Evolutionary conservation across 2,888 invertebrate genomes (phyloP).

Genomic region (Cephalotes varians): DNA sequence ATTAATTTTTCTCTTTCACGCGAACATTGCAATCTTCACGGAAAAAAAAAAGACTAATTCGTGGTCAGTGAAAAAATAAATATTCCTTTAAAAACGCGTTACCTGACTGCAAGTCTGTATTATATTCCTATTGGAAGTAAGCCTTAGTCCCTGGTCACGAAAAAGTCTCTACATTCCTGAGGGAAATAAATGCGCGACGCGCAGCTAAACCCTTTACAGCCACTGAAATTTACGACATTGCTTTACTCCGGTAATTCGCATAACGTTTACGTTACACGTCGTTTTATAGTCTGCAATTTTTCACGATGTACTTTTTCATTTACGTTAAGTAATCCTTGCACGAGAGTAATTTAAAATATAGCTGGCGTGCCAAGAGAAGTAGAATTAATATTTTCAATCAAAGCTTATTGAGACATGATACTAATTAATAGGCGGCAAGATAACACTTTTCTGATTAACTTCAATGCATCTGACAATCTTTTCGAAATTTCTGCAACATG

Average conservation of each 20-base stretch:
- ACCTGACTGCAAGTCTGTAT: neutral
- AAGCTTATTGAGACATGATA: neutral
- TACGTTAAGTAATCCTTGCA: neutral
- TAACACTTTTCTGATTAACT: neutral
- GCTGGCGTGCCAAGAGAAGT: too few species aligned
- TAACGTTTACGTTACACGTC: constrained; percentile 38
- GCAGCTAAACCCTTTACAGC: constrained; percentile 33
- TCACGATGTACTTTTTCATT: constrained; percentile 6
- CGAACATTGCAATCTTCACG: neutral
- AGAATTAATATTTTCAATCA: neutral
- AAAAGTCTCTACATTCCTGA: constrained; percentile 30
- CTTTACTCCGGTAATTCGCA: constrained; percentile 16
- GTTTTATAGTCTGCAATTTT: constrained; percentile 43
- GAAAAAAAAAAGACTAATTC: neutral
- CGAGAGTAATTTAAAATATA: neutral
- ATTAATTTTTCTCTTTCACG: neutral
- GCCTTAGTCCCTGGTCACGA: constrained; percentile 13
- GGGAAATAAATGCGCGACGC: constrained; percentile 41
- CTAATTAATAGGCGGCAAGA: neutral
- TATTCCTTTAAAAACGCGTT: neutral
- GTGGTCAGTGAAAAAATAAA: neutral
- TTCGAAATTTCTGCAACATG: neutral
- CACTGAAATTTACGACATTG: constrained; percentile 45
- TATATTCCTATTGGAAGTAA: constrained; percentile 10
- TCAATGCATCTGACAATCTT: neutral